A percentile compares a stretch with the other conserved stretches of the same genome.
Evolutionary conservation across 2,888 invertebrate genomes (phyloP).

Genomic region (Scotopteryx bipunctaria): DNA sequence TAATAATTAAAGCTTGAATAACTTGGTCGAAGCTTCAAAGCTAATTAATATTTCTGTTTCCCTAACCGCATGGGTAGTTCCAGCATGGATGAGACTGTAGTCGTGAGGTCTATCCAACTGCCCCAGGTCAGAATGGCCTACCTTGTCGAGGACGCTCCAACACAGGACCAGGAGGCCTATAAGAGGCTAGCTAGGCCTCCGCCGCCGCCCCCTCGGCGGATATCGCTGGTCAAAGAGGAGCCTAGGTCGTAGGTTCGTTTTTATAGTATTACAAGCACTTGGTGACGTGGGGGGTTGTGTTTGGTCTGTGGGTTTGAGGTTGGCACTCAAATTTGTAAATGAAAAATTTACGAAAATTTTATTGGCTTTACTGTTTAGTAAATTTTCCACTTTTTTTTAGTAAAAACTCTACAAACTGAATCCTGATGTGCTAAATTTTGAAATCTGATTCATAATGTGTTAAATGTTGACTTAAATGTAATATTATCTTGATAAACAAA

Average conservation of each 20-base stretch:
- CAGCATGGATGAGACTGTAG: constrained; percentile 68
- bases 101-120: constrained; percentile 64
- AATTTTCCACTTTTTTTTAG: too few relatives aligned
- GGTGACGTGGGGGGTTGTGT: constrained; percentile 23
- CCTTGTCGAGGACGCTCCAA: constrained; percentile 50
- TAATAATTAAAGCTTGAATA: too few relatives aligned
- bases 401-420: too few relatives aligned
- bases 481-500: too few relatives aligned
- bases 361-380: too few relatives aligned
- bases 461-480: too few relatives aligned
- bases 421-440: too few relatives aligned
- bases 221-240: constrained; percentile 67
- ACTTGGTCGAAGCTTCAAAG: constrained; percentile 11
- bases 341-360: too few relatives aligned
- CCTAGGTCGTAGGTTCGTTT: constrained; percentile 60
- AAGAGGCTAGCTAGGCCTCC: constrained; percentile 54
- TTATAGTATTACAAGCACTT: constrained; percentile 36
- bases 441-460: too few relatives aligned
- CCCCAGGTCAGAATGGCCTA: constrained; percentile 68
- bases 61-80: constrained; percentile 52
- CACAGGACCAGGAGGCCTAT: constrained; percentile 15
- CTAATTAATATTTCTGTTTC: constrained; percentile 28
- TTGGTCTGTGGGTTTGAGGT: constrained; percentile 10
- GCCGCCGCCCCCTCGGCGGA: constrained; percentile 70
- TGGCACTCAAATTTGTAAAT: neutral